phyloP scores from a whole-genome alignment of 2,888 invertebrate genomes.

The Drosophila austrosaltans region DNA sequence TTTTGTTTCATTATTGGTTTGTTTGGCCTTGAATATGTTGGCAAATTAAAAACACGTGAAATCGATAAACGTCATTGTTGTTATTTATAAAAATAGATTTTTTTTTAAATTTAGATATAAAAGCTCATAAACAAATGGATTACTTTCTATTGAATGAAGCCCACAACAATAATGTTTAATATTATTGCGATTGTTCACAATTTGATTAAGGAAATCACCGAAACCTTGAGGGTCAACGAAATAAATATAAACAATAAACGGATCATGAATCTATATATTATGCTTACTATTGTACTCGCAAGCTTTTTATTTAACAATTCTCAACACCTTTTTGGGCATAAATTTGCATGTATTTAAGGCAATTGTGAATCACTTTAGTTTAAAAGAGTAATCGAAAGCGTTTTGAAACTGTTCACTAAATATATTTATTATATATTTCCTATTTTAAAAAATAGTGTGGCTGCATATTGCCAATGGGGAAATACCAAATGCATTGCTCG shows the following conservation, averaged over 20 bases:
- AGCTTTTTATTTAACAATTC: too few relatives aligned
- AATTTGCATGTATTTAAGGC: too few relatives aligned
- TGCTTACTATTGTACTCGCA: too few relatives aligned
- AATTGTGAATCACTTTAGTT: too few relatives aligned
- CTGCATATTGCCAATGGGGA: too few relatives aligned
- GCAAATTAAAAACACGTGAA: conserved; percentile 6
- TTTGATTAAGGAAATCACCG: not conserved
- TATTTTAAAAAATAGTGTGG: too few relatives aligned
- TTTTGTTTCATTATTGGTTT: not conserved
- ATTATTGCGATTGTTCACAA: too few relatives aligned
- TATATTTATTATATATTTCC: too few relatives aligned
- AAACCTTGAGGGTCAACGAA: not conserved
- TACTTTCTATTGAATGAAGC: not conserved
- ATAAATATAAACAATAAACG: not conserved
- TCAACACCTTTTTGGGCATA: too few relatives aligned
- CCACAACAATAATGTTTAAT: not conserved
- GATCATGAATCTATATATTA: not conserved
- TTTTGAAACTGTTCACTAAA: too few relatives aligned
- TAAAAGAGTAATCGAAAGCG: too few relatives aligned
- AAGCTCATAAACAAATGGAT: conserved; percentile 11
- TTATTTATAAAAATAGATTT: not conserved
- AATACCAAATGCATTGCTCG: too few relatives aligned
- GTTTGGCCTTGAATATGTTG: not conserved
- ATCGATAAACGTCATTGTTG: not conserved
- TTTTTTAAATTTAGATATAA: conserved; percentile 2